A percentile compares a stretch with the other conserved stretches of the same genome.
phyloP scores from a whole-genome alignment of 2,113 vertebrate species.

The Neodon shergylaensis region DNA sequence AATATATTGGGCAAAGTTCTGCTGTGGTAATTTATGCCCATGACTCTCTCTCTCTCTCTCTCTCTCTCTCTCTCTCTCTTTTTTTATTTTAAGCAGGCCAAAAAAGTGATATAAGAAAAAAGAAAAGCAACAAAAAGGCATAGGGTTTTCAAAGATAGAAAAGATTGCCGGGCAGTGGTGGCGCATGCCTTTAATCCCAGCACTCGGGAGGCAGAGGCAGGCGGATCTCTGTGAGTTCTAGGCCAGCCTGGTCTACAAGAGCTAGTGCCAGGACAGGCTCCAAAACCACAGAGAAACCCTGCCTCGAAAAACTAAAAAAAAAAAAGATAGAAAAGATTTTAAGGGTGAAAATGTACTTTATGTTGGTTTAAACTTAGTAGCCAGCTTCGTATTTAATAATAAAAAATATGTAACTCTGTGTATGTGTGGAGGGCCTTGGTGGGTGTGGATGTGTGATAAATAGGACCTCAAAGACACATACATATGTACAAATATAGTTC shows the following conservation, averaged over 20 bases:
- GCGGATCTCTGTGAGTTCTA: too few species aligned
- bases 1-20: not conserved
- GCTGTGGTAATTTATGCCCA: not conserved
- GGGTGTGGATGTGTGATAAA: not conserved
- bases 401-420: not conserved
- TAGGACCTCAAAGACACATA: not conserved
- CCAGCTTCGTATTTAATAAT: not conserved
- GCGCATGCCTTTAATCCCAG: too few species aligned
- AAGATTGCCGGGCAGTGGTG: too few species aligned
- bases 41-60: not conserved
- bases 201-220: too few species aligned
- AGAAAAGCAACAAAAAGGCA: not conserved
- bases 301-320: too few species aligned
- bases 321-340: not conserved
- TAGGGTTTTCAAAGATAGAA: not conserved
- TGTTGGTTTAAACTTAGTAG: slow-evolving; percentile 13
- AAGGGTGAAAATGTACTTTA: slow-evolving; percentile 41
- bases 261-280: too few species aligned
- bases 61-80: not conserved
- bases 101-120: slow-evolving; percentile 3
- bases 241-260: too few species aligned
- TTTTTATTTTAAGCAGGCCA: not conserved
- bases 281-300: too few species aligned
- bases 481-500: not conserved
- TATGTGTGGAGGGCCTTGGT: too few species aligned